Conservation (phyloP, 1,140 invertebrate genomes). For the Atopsyche davidsoni region DNA sequence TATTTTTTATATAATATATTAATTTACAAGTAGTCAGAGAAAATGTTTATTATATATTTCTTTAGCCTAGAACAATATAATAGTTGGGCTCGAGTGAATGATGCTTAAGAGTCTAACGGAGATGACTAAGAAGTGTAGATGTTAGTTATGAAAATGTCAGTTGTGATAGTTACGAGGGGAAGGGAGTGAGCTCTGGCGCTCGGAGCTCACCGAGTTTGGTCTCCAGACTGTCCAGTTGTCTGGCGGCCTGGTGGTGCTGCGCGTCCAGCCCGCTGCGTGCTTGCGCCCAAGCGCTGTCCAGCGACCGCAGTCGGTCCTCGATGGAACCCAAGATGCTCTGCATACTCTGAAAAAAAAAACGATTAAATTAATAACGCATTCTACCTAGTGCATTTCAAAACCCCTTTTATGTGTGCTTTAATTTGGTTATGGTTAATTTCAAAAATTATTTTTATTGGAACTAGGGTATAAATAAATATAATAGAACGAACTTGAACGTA, state of each 20-base stretch:
- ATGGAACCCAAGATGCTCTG: constrained; percentile 46
- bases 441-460: no score
- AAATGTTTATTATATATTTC: no score
- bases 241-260: constrained; percentile 40
- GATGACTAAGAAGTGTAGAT: neutral
- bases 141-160: neutral
- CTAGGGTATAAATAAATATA: no score
- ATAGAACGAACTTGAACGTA: no score
- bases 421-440: no score
- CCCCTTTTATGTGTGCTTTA: no score
- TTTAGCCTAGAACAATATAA: no score
- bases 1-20: no score
- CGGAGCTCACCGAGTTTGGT: constrained; percentile 46
- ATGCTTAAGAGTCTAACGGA: neutral
- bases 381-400: no score
- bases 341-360: constrained; percentile 38
- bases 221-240: constrained; percentile 51
- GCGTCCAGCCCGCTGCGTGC: constrained; percentile 39
- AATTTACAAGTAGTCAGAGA: no score
- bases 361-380: no score
- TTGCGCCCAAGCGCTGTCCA: constrained; percentile 47
- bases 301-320: constrained; percentile 49
- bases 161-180: neutral
- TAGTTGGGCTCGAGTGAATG: neutral
- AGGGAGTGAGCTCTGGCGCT: neutral